phyloP scores from a whole-genome alignment of 2,888 invertebrate species.

The Aphrophora alni region DNA sequence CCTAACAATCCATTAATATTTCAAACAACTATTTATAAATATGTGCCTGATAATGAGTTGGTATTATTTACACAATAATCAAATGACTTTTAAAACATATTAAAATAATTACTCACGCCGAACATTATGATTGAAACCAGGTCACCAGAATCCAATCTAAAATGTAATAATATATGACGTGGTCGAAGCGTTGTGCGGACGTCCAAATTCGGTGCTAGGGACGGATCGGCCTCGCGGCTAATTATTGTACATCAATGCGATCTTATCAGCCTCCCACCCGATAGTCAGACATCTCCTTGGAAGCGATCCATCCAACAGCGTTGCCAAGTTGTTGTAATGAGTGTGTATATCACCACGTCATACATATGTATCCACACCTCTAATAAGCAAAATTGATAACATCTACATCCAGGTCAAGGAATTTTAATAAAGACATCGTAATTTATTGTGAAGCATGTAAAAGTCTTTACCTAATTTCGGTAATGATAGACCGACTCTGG shows the following conservation, averaged over 20 bases:
- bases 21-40: too few relatives aligned
- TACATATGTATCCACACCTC: not conserved
- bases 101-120: too few relatives aligned
- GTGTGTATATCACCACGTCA: not conserved
- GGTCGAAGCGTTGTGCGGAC: not conserved
- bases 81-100: too few relatives aligned
- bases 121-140: too few relatives aligned
- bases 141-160: not conserved
- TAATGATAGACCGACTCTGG: too few relatives aligned
- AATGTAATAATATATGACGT: not conserved
- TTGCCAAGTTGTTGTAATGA: not conserved
- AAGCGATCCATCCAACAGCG: not conserved
- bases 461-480: too few relatives aligned
- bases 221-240: conserved; percentile 2
- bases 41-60: too few relatives aligned
- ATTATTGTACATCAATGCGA: conserved; percentile 34
- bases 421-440: not conserved
- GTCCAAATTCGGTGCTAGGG: not conserved
- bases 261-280: conserved; percentile 20
- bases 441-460: not conserved
- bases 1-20: too few relatives aligned
- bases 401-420: not conserved
- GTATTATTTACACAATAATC: too few relatives aligned
- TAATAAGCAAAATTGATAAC: not conserved
- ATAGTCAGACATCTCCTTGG: not conserved